These are phyloP conservation scores for Sebastes melanostomus DNA, from an alignment of 2,797 vertebrate species.

Conservation along the genomic window DNA sequence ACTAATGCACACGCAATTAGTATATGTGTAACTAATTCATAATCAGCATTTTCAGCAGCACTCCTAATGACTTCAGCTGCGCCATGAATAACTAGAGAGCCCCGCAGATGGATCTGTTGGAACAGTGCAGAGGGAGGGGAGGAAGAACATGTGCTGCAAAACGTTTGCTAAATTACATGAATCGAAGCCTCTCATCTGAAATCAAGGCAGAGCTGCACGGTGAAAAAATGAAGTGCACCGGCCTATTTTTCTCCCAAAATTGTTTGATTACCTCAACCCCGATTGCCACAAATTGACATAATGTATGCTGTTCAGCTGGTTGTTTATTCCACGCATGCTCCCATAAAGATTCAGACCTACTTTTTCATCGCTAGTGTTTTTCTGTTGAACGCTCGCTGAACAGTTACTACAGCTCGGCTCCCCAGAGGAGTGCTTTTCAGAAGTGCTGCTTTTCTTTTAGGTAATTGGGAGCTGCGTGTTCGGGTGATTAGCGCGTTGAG, in stretches of 20 bases:
- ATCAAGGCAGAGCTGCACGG: constrained; percentile 28
- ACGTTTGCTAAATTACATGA: constrained; percentile 59
- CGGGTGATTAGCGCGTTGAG: constrained; percentile 33
- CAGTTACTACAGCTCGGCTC: constrained; percentile 24
- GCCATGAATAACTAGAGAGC: constrained; percentile 68
- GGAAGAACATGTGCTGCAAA: constrained; percentile 60
- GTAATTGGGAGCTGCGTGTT: constrained; percentile 49
- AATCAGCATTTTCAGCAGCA: constrained; percentile 78
- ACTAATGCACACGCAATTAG: constrained; percentile 78
- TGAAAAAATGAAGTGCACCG: constrained; percentile 32
- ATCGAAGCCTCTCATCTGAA: constrained; percentile 54
- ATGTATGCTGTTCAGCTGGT: constrained; percentile 46
- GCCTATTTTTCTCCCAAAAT: constrained; percentile 31
- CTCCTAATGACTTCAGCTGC: constrained; percentile 79
- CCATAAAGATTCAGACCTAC: constrained; percentile 20
- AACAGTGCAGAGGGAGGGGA: constrained; percentile 5
- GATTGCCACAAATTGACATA: constrained; percentile 58
- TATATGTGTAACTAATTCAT: constrained; percentile 79
- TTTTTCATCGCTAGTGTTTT: constrained; percentile 4
- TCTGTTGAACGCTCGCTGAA: constrained; percentile 9
- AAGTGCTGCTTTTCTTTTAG: constrained; percentile 34
- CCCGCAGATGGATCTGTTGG: constrained; percentile 69
- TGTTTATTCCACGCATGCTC: constrained; percentile 3
- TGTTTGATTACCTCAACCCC: constrained; percentile 52
- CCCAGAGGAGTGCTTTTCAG: constrained; percentile 19